These are phyloP conservation scores for Drosophila azteca DNA, from an alignment of 1,140 invertebrate genomes.

Conservation along the genomic window DNA sequence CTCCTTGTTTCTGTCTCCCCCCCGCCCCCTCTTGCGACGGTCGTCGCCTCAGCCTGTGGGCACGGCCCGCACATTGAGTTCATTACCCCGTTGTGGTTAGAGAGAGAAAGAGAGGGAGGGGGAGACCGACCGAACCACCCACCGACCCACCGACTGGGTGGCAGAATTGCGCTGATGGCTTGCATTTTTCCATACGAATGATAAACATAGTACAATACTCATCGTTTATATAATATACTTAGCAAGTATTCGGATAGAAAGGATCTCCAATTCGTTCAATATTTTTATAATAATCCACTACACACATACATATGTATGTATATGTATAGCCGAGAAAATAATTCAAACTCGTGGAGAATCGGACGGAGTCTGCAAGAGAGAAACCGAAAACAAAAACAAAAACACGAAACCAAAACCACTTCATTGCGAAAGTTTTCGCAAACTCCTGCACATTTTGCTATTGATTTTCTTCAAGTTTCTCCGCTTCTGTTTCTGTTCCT, in stretches of 20 bases:
- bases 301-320: too few relatives aligned
- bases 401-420: slow-evolving; percentile 45
- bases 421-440: slow-evolving; percentile 52
- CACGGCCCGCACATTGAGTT: slow-evolving; percentile 51
- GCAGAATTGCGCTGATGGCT: slow-evolving; percentile 11
- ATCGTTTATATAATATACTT: neutral
- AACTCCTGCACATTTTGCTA: slow-evolving; percentile 32
- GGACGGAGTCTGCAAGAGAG: slow-evolving; percentile 1
- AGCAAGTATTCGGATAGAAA: slow-evolving; percentile 6
- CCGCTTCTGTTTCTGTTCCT: too few relatives aligned
- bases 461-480: slow-evolving; percentile 63
- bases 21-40: neutral
- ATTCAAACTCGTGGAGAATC: neutral
- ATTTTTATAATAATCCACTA: slow-evolving; percentile 2
- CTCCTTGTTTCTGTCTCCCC: slow-evolving; percentile 2
- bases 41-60: slow-evolving; percentile 31
- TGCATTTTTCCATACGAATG: slow-evolving; percentile 14
- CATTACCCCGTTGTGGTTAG: slow-evolving; percentile 65
- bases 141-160: neutral
- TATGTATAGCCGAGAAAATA: neutral
- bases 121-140: too few relatives aligned
- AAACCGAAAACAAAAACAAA: neutral
- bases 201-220: slow-evolving; percentile 8
- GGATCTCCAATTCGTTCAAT: too few relatives aligned
- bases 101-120: neutral